A percentile compares a stretch with the other conserved stretches of the same genome.
Conservation (phyloP, 2,797 vertebrate species). For the Sebastes cheni region DNA sequence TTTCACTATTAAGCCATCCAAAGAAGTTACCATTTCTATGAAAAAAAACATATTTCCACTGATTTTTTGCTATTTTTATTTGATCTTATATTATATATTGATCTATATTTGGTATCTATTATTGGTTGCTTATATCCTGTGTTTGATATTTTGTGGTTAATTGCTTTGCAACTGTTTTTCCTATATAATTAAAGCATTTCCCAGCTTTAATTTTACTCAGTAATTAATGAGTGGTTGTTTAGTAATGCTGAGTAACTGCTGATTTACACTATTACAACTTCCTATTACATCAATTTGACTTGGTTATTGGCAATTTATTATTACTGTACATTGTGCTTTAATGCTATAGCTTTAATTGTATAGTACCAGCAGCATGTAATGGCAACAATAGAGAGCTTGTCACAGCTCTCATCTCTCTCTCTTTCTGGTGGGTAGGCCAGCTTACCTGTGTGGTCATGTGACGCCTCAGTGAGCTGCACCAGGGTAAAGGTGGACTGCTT, state of each 20-base stretch:
- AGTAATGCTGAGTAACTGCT: neutral
- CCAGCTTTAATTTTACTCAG: neutral
- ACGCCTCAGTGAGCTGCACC: constrained; percentile 63
- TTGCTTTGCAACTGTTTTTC: neutral
- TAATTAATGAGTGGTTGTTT: neutral
- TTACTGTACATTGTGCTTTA: neutral
- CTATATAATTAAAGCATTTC: neutral
- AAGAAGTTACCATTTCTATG: neutral
- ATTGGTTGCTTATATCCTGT: neutral
- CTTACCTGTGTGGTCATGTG: constrained; percentile 83
- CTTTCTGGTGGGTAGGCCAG: constrained; percentile 38
- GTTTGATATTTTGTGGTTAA: neutral
- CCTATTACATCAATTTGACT: neutral
- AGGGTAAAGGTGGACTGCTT: constrained; percentile 87
- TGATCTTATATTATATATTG: neutral
- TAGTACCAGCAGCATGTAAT: neutral
- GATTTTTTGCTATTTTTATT: neutral
- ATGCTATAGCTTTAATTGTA: neutral
- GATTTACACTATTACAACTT: neutral
- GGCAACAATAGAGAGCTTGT: neutral
- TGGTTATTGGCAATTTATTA: neutral
- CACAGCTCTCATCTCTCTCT: neutral
- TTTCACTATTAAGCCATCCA: neutral
- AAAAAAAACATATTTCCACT: neutral
- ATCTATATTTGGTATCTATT: neutral